phyloP scores from a whole-genome alignment of 2,113 vertebrate species.

The Oreotrochilus melanogaster region DNA sequence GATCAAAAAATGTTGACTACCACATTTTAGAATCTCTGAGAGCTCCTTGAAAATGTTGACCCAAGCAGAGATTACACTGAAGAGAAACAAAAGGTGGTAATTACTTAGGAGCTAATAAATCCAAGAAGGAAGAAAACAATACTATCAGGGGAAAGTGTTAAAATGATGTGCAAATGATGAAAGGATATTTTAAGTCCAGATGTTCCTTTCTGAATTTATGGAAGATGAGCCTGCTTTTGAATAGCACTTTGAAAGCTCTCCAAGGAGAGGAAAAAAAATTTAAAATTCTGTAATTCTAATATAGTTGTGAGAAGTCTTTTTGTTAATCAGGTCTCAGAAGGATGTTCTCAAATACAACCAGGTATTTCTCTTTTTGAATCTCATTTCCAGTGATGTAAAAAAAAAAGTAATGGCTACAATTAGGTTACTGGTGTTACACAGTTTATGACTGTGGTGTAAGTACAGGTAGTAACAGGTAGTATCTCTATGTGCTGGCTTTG shows the following conservation, averaged over 20 bases:
- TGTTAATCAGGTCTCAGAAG: conserved; percentile 38
- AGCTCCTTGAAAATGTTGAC: conserved; percentile 51
- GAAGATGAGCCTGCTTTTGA: conserved; percentile 44
- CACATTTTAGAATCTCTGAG: conserved; percentile 15
- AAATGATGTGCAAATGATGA: conserved; percentile 50
- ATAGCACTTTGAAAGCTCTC: conserved; percentile 44
- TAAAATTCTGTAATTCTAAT: not conserved
- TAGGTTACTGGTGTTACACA: not conserved
- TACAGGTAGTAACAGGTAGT: not conserved
- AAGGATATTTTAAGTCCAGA: conserved; percentile 61
- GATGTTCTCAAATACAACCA: not conserved
- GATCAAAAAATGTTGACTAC: conserved; percentile 38
- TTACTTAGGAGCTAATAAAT: conserved; percentile 53
- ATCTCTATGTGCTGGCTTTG: not conserved
- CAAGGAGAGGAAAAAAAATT: not conserved
- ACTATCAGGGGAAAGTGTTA: conserved; percentile 47
- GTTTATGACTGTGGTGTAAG: too few species aligned
- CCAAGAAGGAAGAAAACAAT: conserved; percentile 30
- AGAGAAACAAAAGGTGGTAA: conserved; percentile 42
- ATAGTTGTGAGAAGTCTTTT: not conserved
- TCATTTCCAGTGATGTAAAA: not conserved
- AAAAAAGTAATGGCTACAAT: not conserved
- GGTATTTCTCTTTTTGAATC: not conserved
- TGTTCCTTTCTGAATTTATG: conserved; percentile 50
- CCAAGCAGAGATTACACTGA: conserved; percentile 41